Evolutionary conservation across 2,113 vertebrate species (phyloP).

Genomic region (Ailurus styani): DNA sequence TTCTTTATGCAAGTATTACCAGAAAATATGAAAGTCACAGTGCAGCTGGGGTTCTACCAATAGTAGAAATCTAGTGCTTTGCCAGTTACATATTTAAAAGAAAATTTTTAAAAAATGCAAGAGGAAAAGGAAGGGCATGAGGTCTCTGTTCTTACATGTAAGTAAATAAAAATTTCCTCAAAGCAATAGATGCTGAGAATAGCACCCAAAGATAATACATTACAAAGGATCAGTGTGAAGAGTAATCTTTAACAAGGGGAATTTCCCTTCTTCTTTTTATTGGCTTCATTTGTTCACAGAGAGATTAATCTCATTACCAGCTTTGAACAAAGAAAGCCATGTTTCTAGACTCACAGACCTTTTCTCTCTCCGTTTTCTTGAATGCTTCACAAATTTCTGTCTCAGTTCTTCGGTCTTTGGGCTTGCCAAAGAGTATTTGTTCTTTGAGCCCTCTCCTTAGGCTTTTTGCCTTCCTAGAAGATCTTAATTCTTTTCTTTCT

Average conservation of each 20-base stretch:
- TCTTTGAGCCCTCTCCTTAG: neutral
- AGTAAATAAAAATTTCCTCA: neutral
- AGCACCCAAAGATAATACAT: neutral
- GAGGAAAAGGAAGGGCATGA: neutral
- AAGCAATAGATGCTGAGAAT: neutral
- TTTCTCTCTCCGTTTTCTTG: conserved; percentile 5
- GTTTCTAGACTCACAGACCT: neutral
- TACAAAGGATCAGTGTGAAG: neutral
- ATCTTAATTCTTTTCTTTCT: conserved; percentile 51
- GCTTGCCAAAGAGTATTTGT: neutral
- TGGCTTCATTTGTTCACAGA: conserved; percentile 12
- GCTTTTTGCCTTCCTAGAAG: conserved; percentile 49
- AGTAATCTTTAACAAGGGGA: neutral
- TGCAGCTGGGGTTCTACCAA: neutral
- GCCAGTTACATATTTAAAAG: neutral
- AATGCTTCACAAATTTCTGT: conserved; percentile 27
- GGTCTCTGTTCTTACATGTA: neutral
- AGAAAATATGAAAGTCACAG: neutral
- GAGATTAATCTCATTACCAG: conserved; percentile 44
- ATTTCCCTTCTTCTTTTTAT: conserved; percentile 12
- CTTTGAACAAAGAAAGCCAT: conserved; percentile 43
- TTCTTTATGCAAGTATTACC: neutral
- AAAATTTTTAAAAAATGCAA: neutral
- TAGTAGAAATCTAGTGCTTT: neutral
- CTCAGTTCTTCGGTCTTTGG: conserved; percentile 4